Base-by-base conservation (phyloP, 2,113 vertebrate genomes). In the Cynoglossus semilaevis region DNA sequence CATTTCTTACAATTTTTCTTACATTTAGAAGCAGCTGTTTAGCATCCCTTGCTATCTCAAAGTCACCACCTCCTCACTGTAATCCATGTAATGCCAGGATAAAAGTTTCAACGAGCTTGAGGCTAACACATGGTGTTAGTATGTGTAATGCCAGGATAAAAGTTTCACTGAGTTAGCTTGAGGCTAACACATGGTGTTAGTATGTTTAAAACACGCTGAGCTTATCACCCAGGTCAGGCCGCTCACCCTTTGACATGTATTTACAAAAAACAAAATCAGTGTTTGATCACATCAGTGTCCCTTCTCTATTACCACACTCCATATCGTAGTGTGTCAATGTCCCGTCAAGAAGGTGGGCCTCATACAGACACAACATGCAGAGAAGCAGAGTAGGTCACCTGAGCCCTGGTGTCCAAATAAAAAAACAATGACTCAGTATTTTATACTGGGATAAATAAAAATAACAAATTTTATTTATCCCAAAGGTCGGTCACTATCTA, bases 211-310 rank as follows among this genome's bases (percentile, higher is more conserved):
- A 73, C 77, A 65, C 76, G 80, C 84, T 78, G 78, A 67, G 76
- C 66, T 51, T 72, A 81, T 80, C 69, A 74, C 69, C 67, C 42
- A 72, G 67, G 63, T 72, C 61, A 72, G 44, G 73, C 73, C 19
- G 67, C 57, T 72, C 67, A 40, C 15, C 53, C 81, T 84, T 87
- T 88, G 80, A 88, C 85, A 85, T 79, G 57, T 72, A 76, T 81
- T 80, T 80, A 67, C 57, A 71, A 76, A 81, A 78, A 77, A 74
- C 70, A 78, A 88, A 85, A 84, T 86, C 79, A 86, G 82, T 74
- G 81, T 86, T 86, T 84, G 80, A 88, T 90, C 77, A 62, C 75
- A 77, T 67, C 61, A 18, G 69, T 22, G 56, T 82, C 71, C 79
- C 58, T 67, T 56, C 48, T 73, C 76, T 29, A 6, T 79, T 45